A percentile compares a stretch with the other conserved stretches of the same genome.
phyloP scores from a whole-genome alignment of 92 coral and sea anemone species.

The Pocillopora meandrina region DNA sequence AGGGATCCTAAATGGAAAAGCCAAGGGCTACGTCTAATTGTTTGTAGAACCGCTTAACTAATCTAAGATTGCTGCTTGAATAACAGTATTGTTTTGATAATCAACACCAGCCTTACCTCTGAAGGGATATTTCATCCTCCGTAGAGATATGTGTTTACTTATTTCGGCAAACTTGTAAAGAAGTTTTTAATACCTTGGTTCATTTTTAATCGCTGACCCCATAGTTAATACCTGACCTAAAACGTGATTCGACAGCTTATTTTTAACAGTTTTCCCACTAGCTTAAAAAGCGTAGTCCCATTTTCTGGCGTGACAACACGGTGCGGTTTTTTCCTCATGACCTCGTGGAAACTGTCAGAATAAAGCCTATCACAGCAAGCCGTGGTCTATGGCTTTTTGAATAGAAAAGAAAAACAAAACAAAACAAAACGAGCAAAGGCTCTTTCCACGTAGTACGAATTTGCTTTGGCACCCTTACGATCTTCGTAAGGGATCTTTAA shows the following conservation, averaged over 20 bases:
- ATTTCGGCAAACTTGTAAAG: background rate
- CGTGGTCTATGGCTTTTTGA: background rate
- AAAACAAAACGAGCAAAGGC: too few relatives aligned
- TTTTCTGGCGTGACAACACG: background rate
- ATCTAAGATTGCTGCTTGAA: constrained; percentile 7
- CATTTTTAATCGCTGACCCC: background rate
- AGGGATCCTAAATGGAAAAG: too few relatives aligned
- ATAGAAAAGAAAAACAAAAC: too few relatives aligned
- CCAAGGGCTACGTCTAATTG: constrained; percentile 1
- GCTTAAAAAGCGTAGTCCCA: background rate
- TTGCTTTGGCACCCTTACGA: too few relatives aligned
- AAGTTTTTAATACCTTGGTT: background rate
- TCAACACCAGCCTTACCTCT: constrained; percentile 16
- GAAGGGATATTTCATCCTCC: background rate
- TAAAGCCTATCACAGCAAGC: background rate
- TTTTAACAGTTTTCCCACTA: too few relatives aligned
- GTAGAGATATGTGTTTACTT: too few relatives aligned
- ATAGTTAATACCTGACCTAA: background rate
- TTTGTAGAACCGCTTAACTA: constrained; percentile 32
- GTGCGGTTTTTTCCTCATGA: background rate
- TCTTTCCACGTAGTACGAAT: too few relatives aligned
- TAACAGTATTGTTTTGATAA: constrained; percentile 11
- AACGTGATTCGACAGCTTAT: too few relatives aligned
- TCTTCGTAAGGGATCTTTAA: too few relatives aligned
- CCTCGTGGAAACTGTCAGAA: background rate